Evolutionary conservation across 2,888 invertebrate species (phyloP).

Genomic region (Drosophila koepferae): DNA sequence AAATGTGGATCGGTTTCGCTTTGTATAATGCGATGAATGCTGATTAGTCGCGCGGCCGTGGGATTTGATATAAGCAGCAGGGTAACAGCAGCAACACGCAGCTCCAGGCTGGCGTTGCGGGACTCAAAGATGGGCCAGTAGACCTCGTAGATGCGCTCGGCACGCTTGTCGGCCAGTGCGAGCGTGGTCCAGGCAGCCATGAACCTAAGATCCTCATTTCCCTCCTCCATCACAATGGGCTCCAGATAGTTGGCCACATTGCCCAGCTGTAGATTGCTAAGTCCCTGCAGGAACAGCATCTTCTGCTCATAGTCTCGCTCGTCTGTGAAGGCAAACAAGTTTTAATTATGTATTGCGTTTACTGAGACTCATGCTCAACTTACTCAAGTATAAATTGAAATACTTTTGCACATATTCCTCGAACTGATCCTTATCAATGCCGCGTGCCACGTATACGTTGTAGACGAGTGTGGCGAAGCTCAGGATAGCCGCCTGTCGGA

Average conservation of each 20-base stretch:
- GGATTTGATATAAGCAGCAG: constrained; percentile 88
- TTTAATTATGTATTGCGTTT: neutral
- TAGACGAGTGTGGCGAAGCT: constrained; percentile 89
- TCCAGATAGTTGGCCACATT: constrained; percentile 86
- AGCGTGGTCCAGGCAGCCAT: constrained; percentile 89
- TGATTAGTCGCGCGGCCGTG: constrained; percentile 88
- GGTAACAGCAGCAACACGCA: constrained; percentile 89
- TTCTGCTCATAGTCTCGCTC: constrained; percentile 89
- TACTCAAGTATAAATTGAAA: constrained; percentile 90
- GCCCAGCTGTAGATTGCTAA: constrained; percentile 88
- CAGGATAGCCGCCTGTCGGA: constrained; percentile 89
- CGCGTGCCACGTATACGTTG: constrained; percentile 87
- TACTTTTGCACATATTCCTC: constrained; percentile 90
- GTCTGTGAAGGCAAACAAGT: constrained; percentile 83
- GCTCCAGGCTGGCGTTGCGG: constrained; percentile 88
- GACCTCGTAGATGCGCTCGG: constrained; percentile 87
- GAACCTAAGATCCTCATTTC: constrained; percentile 86
- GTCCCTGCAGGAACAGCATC: constrained; percentile 90
- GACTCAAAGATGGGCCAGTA: constrained; percentile 90
- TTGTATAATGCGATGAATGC: constrained; percentile 89
- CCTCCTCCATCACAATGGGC: constrained; percentile 86
- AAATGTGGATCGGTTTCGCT: constrained; percentile 88
- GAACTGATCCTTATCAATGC: constrained; percentile 88
- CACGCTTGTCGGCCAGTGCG: constrained; percentile 86
- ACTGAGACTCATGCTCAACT: constrained; percentile 40